phyloP scores from a whole-genome alignment of 2,888 invertebrate genomes.

The Blastobasis adustella region DNA sequence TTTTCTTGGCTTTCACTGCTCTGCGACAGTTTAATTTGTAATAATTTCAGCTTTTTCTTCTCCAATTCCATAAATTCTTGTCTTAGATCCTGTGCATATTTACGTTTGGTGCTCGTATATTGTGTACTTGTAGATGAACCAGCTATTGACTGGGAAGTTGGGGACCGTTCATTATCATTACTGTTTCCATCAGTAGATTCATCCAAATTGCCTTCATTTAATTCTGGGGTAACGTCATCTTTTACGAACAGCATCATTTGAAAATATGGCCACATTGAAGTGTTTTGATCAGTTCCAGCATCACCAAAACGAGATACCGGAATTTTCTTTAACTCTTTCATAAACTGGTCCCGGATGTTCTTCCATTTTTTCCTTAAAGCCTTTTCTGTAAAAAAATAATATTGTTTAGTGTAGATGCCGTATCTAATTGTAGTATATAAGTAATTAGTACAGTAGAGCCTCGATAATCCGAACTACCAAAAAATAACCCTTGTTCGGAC shows the following conservation, averaged over 20 bases:
- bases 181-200: conserved; percentile 17
- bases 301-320: conserved; percentile 17
- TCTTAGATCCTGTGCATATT: conserved; percentile 17
- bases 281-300: conserved; percentile 15
- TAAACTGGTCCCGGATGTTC: conserved; percentile 19
- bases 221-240: conserved; percentile 17
- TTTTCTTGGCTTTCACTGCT: conserved; percentile 18
- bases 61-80: conserved; percentile 22
- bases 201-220: conserved; percentile 18
- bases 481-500: no score
- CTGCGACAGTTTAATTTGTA: conserved; percentile 23
- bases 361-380: conserved; percentile 20
- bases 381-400: conserved; percentile 16
- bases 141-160: conserved; percentile 17
- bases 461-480: no score
- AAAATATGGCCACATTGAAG: conserved; percentile 19
- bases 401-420: neutral
- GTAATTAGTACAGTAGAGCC: no score
- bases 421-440: no score
- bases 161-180: conserved; percentile 17
- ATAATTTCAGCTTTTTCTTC: conserved; percentile 23
- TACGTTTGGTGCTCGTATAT: conserved; percentile 8
- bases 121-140: conserved; percentile 8
- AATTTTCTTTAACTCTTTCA: conserved; percentile 16
- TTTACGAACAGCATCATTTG: conserved; percentile 18